Percentiles rank a stretch among this genome's conserved stretches.
phyloP scores from a whole-genome alignment of 2,888 invertebrate species.

The Nowickia ferox region DNA sequence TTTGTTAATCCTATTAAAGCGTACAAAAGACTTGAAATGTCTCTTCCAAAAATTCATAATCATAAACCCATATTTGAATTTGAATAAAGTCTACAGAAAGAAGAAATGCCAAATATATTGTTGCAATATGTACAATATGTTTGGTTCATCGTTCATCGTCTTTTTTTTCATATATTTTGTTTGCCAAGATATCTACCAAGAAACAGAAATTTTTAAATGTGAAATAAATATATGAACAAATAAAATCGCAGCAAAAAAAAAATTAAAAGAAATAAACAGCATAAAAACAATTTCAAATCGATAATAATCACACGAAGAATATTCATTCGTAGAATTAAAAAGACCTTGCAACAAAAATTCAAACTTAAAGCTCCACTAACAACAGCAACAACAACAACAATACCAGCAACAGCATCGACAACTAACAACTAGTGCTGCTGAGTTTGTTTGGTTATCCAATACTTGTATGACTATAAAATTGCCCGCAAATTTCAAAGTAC shows the following conservation, averaged over 20 bases:
- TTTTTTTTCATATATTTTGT: conserved; percentile 13
- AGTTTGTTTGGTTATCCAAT: conserved; percentile 1
- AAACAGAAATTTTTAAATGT: conserved; percentile 51
- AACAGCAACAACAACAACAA: conserved; percentile 25
- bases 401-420: conserved; percentile 16
- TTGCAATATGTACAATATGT: conserved; percentile 48
- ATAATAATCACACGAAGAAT: conserved; percentile 82
- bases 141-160: conserved; percentile 13
- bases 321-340: conserved; percentile 80
- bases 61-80: conserved; percentile 68
- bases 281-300: conserved; percentile 74
- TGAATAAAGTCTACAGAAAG: conserved; percentile 22
- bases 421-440: background rate
- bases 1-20: conserved; percentile 70
- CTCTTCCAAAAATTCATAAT: conserved; percentile 71
- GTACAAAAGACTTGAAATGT: conserved; percentile 65
- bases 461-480: background rate
- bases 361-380: conserved; percentile 31
- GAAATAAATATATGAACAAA: conserved; percentile 48
- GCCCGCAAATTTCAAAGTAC: no score
- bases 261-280: conserved; percentile 34
- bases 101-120: conserved; percentile 41
- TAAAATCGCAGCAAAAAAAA: conserved; percentile 28
- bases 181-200: conserved; percentile 61
- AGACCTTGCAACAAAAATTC: conserved; percentile 76